phyloP scores from a whole-genome alignment of 2,797 vertebrate genomes.

The Salarias fasciatus region DNA sequence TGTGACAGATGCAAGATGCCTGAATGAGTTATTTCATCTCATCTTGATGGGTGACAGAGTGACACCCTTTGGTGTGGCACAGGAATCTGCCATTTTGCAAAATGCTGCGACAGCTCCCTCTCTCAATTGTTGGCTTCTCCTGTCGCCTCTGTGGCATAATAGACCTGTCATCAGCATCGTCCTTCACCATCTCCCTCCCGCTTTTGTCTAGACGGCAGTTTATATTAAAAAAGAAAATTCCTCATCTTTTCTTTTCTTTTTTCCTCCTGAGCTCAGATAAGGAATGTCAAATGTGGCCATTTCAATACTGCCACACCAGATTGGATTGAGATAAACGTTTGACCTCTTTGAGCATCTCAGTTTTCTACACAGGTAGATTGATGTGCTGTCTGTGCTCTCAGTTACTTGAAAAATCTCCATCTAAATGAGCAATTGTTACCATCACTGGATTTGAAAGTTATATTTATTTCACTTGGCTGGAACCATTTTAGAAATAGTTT shows the following conservation, averaged over 20 bases:
- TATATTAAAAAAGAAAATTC: slow-evolving; percentile 60
- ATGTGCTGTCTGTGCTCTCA: slow-evolving; percentile 18
- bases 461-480: slow-evolving; percentile 4
- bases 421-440: slow-evolving; percentile 13
- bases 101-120: slow-evolving; percentile 66
- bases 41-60: slow-evolving; percentile 63
- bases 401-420: slow-evolving; percentile 29
- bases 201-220: slow-evolving; percentile 68
- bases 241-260: slow-evolving; percentile 17
- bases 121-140: slow-evolving; percentile 62
- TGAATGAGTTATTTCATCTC: slow-evolving; percentile 49
- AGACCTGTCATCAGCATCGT: slow-evolving; percentile 69
- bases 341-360: slow-evolving; percentile 32
- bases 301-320: slow-evolving; percentile 46
- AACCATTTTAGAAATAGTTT: neutral
- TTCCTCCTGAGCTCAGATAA: slow-evolving; percentile 23
- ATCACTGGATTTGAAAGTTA: neutral
- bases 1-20: slow-evolving; percentile 55
- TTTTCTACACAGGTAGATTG: slow-evolving; percentile 31
- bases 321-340: slow-evolving; percentile 52
- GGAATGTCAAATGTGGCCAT: slow-evolving; percentile 55
- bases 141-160: slow-evolving; percentile 68
- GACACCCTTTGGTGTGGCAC: slow-evolving; percentile 64
- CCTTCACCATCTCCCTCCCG: slow-evolving; percentile 50
- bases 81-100: slow-evolving; percentile 65